Evolutionary conservation across 2,888 invertebrate genomes (phyloP).

Genomic region (Heteromyza rotundicornis): DNA sequence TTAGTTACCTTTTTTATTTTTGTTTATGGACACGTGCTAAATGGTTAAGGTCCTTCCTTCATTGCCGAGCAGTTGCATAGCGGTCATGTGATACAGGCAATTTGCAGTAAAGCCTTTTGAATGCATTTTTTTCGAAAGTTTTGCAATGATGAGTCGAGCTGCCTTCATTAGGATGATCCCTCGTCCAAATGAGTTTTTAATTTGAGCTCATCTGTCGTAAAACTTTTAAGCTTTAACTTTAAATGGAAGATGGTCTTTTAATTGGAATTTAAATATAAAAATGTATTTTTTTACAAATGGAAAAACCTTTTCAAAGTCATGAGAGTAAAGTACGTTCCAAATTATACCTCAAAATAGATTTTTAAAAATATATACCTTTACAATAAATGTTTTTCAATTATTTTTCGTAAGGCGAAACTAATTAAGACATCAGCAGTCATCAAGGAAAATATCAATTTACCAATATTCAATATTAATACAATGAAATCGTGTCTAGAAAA

Average conservation of each 20-base stretch:
- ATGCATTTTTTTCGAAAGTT: too few species aligned
- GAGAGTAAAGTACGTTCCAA: too few species aligned
- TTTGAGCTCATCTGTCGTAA: constrained; percentile 22
- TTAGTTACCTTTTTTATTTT: too few species aligned
- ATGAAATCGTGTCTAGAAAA: too few species aligned
- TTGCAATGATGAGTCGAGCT: too few species aligned
- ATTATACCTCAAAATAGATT: neutral
- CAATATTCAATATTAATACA: neutral
- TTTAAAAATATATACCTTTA: neutral
- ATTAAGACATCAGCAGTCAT: neutral
- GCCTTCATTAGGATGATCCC: too few species aligned
- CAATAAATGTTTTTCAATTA: neutral
- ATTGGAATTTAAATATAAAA: neutral
- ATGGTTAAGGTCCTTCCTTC: neutral
- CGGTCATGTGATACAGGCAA: neutral
- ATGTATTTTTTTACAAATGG: neutral
- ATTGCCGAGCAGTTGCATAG: too few species aligned
- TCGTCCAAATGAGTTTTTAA: constrained; percentile 22
- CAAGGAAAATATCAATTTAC: neutral
- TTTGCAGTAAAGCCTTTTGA: too few species aligned
- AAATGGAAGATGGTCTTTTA: neutral
- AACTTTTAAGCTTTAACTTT: neutral
- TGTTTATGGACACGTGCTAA: neutral
- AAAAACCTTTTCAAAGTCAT: neutral
- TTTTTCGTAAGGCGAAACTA: neutral